Evolutionary conservation across 2,113 vertebrate genomes (phyloP).

Genomic region (Callorhinus ursinus): DNA sequence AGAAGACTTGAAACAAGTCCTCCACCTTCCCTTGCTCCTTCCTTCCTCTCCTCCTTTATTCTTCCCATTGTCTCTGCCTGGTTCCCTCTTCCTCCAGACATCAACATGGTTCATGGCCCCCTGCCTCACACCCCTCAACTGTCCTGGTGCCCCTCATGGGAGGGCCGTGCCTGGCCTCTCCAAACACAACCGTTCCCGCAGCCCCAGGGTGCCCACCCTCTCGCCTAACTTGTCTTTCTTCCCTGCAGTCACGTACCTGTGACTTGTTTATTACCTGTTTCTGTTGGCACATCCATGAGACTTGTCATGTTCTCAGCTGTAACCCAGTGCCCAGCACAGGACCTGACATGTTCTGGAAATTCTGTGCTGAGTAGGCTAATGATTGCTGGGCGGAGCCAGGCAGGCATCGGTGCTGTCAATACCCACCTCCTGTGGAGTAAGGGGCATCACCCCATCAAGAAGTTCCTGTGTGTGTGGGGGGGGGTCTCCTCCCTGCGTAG

Average conservation of each 20-base stretch:
- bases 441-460: background rate
- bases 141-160: background rate
- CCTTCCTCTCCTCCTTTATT: background rate
- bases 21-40: too few relatives aligned
- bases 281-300: background rate
- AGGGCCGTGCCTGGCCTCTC: background rate
- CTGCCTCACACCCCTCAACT: too few relatives aligned
- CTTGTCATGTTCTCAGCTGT: background rate
- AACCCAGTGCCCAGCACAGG: background rate
- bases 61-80: background rate
- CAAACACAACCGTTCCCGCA: rapidly evolving
- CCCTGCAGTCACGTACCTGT: background rate
- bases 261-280: background rate
- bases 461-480: background rate
- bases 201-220: rapidly evolving
- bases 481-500: background rate
- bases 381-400: rapidly evolving
- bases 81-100: background rate
- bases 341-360: background rate
- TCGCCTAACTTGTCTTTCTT: background rate
- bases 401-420: rapidly evolving
- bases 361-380: rapidly evolving
- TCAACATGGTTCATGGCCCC: background rate
- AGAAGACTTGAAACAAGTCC: background rate
- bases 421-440: background rate